Base-by-base conservation (phyloP, 92 coral and sea anemone species). In the Nematostella vectensis region DNA sequence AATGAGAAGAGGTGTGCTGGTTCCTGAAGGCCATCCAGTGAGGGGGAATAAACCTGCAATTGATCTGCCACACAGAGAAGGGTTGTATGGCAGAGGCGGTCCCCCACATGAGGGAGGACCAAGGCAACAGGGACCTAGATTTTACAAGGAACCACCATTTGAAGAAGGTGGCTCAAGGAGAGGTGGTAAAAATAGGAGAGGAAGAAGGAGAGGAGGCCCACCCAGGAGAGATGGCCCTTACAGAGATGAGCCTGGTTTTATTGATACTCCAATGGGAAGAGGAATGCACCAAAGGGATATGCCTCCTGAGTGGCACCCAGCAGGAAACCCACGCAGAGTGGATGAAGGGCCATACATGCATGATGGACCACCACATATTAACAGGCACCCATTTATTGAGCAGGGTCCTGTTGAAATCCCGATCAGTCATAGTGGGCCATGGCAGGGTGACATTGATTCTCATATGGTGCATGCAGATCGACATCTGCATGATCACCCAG, bases 151-250 rank as follows among this genome's bases (percentile, higher is more conserved):
- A 6, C 40, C 40, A 6, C 40, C 40, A 33, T 33, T 33, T 33
- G 40, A 33, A 33, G 40, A 15, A 33, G 40, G 15, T 6, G 30
- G 58, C 3, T 18, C 58, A 25, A 25, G 39, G 19, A 25, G 58
- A 13, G 39, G 39, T 4, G 39, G 39, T 52, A 11, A 55, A 47
- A 26, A 31, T 25, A 2, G 56, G 38, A 30, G 29, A 24, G 28
- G 56, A 27, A 12, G 69, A 42, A 63, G 56, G 30, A 50, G 54
- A 24, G 70, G 54, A 47, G 75, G 72, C 15, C 81, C 62, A 27
- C 37, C 27, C 6, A 55, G 62, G 17, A 54, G 25, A 9, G 63
- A 57, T 1, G 51, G 18, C 12, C 51, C 51, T 6, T 19, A 45
- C 25, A 0, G 55, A 58, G 27, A 44, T 55, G 25, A 45, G 4